A percentile compares a stretch with the other conserved stretches of the same genome.
These are phyloP conservation scores for Gymnarchus niloticus DNA, from an alignment of 2,113 vertebrate genomes.

Conservation along the genomic window DNA sequence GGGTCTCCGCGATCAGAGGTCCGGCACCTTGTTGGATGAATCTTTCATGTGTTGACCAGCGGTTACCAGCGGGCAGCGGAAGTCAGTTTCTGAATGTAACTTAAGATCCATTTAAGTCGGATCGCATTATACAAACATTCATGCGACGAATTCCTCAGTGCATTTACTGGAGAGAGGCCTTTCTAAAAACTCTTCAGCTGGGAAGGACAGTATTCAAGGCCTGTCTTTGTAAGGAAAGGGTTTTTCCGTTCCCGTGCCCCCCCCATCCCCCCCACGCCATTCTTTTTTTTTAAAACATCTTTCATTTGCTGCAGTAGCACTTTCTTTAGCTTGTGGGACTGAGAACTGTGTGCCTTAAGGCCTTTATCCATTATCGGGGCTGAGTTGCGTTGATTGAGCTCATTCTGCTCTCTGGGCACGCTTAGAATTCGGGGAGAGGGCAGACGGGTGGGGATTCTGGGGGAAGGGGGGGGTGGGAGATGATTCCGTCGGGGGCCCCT, in stretches of 20 bases:
- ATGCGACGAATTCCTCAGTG: constrained; percentile 31
- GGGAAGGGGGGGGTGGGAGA: neutral
- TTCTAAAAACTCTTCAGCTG: neutral
- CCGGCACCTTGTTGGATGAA: constrained; percentile 31
- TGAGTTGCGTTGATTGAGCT: neutral
- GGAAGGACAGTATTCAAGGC: neutral
- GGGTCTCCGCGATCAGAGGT: constrained; percentile 44
- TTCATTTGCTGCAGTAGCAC: neutral
- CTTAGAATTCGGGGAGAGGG: neutral
- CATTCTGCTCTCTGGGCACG: neutral
- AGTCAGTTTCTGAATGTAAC: constrained; percentile 33
- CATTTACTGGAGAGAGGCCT: constrained; percentile 9
- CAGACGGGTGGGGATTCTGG: neutral
- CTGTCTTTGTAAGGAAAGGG: constrained; percentile 12
- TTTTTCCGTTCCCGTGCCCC: constrained; percentile 8
- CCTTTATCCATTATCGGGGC: neutral
- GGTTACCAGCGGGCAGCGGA: constrained; percentile 27
- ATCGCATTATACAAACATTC: constrained; percentile 47
- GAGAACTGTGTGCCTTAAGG: neutral
- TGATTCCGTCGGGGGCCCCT: too few relatives aligned
- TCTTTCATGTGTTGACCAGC: constrained; percentile 40
- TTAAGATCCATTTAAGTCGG: constrained; percentile 34
- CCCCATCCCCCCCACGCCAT: too few relatives aligned
- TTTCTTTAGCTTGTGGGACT: neutral
- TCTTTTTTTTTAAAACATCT: neutral